Evolutionary conservation across 2,113 vertebrate species (phyloP), one percentile per base, ranked within the genome.

Genomic region (Heterochromis multidens): DNA sequence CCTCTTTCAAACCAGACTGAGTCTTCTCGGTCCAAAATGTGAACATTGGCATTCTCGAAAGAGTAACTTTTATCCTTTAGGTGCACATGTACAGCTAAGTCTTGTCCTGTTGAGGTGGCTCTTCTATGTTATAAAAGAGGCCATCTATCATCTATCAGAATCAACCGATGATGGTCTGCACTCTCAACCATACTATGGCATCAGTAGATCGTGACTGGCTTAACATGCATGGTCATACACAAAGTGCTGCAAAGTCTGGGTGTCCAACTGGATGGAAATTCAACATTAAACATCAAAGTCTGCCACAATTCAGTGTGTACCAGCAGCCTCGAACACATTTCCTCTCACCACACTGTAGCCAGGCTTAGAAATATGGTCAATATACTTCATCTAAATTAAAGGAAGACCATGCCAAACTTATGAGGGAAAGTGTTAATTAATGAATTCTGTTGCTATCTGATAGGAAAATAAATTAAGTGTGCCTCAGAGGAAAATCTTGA

Each of bases 251-350:
- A 13, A 13, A 59, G 37, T 6, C 23, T 2, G 3, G 52, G 6
- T 77, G 63, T 25, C 56, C 58, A 37, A 29, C 35, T 40, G 56
- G 60, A 57, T 72, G 29, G 33, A 67, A 80, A 80, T 86, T 79
- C 21, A 43, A 54, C 19, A 78, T 57, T 58, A 29, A 46, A 79
- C 80, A 82, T 89, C 65, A 89, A 89, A 89, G 77, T 0, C n/a
- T 23, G 23, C 27, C 60, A 76, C 35, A 29, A 35, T 17, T 63
- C 21, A 72, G 80, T 3, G 72, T 54, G 31, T 13, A 1, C 54
- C 86, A 67, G 65, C 76, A 0, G 77, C 43, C 11, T 63, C 57
- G 33, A 7, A 23, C 23, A 1, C 0, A 6, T 43, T 54, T 60
- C 11, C 43, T 77, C 14, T 65, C 52, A 52, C 1, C 62, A 62